Conservation (phyloP, 2,113 vertebrate genomes). For the Salminus brasiliensis region DNA sequence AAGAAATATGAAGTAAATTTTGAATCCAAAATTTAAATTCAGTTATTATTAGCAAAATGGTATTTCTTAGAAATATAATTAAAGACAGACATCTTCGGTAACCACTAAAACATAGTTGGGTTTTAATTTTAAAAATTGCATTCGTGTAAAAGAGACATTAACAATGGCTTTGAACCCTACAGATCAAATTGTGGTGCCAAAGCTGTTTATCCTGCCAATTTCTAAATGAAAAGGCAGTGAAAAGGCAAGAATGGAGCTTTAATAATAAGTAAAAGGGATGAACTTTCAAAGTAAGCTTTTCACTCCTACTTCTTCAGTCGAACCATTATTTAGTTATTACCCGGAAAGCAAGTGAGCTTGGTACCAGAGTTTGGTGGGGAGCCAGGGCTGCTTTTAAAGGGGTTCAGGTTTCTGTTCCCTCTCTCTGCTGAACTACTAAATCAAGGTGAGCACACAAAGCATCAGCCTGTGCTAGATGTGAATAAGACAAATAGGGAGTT, state of each 20-base stretch:
- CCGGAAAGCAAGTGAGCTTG: constrained; percentile 33
- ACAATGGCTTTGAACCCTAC: neutral
- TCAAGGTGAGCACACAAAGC: constrained; percentile 55
- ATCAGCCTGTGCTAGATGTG: constrained; percentile 41
- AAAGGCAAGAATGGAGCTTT: neutral
- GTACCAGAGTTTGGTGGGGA: constrained; percentile 41
- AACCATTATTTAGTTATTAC: constrained; percentile 41
- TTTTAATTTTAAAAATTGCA: neutral
- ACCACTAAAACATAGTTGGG: neutral
- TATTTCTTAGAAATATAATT: neutral
- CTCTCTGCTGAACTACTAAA: constrained; percentile 43
- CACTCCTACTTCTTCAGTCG: constrained; percentile 21
- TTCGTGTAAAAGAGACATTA: neutral
- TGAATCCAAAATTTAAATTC: too few species aligned
- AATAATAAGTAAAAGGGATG: constrained; percentile 1
- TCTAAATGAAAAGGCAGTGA: neutral
- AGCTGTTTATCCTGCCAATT: neutral
- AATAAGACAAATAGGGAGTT: constrained; percentile 53
- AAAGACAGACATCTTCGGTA: neutral
- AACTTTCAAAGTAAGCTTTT: constrained; percentile 15
- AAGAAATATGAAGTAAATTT: too few species aligned
- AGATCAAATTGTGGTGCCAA: neutral
- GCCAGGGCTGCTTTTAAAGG: constrained; percentile 53
- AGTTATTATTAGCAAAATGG: neutral
- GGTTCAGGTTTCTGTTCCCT: constrained; percentile 49